Evolutionary conservation across 2,797 vertebrate species (phyloP).

Genomic region (Hylomyscus alleni): DNA sequence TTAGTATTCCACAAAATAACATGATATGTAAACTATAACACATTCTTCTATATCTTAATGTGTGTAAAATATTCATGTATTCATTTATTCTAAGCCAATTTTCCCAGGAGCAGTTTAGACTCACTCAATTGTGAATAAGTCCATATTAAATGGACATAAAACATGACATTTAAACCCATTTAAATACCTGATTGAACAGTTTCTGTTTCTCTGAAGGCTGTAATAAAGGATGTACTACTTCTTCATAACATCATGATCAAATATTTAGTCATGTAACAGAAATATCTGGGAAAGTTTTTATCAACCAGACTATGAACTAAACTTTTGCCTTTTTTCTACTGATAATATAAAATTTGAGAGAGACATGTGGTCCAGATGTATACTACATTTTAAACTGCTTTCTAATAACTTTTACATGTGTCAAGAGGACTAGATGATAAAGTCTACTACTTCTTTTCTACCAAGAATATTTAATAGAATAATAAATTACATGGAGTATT

Average conservation of each 20-base stretch:
- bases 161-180: background rate
- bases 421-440: background rate
- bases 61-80: background rate
- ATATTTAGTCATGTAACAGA: constrained; percentile 6
- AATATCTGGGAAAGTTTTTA: background rate
- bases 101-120: background rate
- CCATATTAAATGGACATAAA: constrained; percentile 26
- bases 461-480: constrained; percentile 52
- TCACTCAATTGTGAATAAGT: constrained; percentile 4
- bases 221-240: background rate
- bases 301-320: background rate
- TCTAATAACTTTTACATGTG: constrained; percentile 27
- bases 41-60: background rate
- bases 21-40: background rate
- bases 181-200: background rate
- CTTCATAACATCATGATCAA: background rate
- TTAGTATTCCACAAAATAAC: constrained; percentile 35
- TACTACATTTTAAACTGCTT: constrained; percentile 25
- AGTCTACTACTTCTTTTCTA: background rate
- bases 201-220: background rate
- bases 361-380: background rate
- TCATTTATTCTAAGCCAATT: constrained; percentile 36
- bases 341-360: background rate
- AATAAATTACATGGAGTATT: background rate
- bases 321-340: background rate